Conservation (phyloP, 2,888 invertebrate genomes). For the Brachypterus glaber region DNA sequence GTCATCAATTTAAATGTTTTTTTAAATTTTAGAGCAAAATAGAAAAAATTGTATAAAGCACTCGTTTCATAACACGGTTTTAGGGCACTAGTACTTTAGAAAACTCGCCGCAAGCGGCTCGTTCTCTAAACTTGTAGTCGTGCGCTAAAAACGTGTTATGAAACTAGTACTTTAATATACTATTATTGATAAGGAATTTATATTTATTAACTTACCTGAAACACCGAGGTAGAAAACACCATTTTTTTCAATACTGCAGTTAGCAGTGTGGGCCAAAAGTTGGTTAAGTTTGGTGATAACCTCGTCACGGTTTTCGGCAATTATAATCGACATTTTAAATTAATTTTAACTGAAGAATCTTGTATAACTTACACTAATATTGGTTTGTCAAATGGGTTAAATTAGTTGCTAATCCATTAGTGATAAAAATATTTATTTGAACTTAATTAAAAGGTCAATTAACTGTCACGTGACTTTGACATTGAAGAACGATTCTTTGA, state of each 20-base stretch:
- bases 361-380: too few species aligned
- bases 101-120: too few species aligned
- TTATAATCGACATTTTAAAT: conserved; percentile 15
- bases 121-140: conserved; percentile 2
- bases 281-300: conserved; percentile 47
- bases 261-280: conserved; percentile 56
- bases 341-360: too few species aligned
- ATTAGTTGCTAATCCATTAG: neutral
- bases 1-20: too few species aligned
- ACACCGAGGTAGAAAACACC: conserved; percentile 66
- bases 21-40: too few species aligned
- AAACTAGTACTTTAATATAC: too few species aligned
- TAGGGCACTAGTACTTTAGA: too few species aligned
- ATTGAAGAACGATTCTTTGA: neutral
- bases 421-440: conserved; percentile 7
- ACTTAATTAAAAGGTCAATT: conserved; percentile 1
- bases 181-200: too few species aligned
- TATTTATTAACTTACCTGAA: conserved; percentile 51
- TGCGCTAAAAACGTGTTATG: too few species aligned
- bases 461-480: neutral
- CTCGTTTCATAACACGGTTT: too few species aligned
- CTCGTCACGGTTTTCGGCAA: conserved; percentile 27
- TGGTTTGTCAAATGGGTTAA: too few species aligned
- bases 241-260: conserved; percentile 52
- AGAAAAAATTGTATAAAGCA: too few species aligned